A percentile compares a stretch with the other conserved stretches of the same genome.
These are phyloP conservation scores for Lysandra coridon DNA, from an alignment of 2,888 invertebrate genomes.

Conservation along the genomic window DNA sequence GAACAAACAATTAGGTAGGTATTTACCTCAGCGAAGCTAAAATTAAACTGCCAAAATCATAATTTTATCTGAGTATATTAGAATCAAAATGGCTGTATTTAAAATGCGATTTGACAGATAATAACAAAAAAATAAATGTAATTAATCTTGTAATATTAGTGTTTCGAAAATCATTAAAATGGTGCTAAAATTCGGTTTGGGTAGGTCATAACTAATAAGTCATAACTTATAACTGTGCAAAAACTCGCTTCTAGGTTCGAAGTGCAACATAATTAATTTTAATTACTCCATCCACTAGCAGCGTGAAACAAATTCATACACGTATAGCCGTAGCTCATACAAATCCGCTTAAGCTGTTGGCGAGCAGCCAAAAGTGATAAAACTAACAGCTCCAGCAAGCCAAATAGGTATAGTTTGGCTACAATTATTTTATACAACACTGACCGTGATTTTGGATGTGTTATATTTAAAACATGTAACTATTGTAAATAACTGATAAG, in stretches of 20 bases:
- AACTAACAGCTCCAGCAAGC: neutral
- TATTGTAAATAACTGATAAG: neutral
- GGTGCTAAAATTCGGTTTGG: neutral
- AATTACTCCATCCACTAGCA: neutral
- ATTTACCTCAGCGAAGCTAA: no score
- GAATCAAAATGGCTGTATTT: no score
- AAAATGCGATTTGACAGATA: neutral
- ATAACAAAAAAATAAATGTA: neutral
- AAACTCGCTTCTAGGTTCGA: neutral
- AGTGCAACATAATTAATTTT: neutral
- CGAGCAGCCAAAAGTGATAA: conserved; percentile 4
- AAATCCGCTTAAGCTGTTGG: neutral
- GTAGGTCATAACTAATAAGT: neutral
- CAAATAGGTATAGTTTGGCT: neutral
- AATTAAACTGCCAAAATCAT: no score
- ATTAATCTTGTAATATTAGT: neutral
- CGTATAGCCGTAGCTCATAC: neutral
- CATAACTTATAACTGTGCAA: neutral
- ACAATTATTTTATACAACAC: neutral
- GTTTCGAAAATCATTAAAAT: neutral
- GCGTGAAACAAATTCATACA: neutral
- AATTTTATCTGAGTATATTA: no score
- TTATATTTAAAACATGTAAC: neutral
- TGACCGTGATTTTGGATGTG: neutral
- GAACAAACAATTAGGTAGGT: no score